Base-by-base conservation (phyloP, 1,140 invertebrate genomes). In the Aphidius ervi region DNA sequence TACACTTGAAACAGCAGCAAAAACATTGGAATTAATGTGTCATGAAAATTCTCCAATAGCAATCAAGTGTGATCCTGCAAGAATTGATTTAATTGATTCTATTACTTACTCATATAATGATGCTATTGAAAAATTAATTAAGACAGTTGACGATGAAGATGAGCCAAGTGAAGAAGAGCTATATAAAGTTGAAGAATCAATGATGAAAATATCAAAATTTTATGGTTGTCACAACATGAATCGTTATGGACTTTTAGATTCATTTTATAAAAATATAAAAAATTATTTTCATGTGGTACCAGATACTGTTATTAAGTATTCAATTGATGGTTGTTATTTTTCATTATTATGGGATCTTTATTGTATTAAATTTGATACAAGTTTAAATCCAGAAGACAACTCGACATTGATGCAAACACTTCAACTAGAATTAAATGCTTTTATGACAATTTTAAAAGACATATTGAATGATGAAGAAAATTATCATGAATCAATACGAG, bases 111-210 rank as follows among this genome's bases (percentile, higher is more conserved):
- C 90, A 67, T 96, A 95, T 74, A 91, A 88, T 74, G 91, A 94
- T 77, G 88, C 92, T 16, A 90, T 94, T 65, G 89, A 92, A 72
- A 91, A 93, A 65, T 95, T 90, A 83, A 83, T 88, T 63, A 88
- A 86, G 75, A 79, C 91, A 4, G 83, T 91, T 65, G 88, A 88
- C 80, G 91, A 88, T 70, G 88, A 92, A 69, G 92, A 95, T 68
- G 87, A 88, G 56, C 92, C 95, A 1, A 94, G 98, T 80, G 95
- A 96, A 70, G 97, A 99, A 83, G 96, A 98, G 79, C 88, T 89
- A 16, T 98, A 95, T 77, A 90, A 89, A 68, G 86, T 99, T 56
- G 86, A 90, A 2, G 91, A 94, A 65, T 90, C 91, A 9, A 77
- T 99, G 41, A 93, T 95, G 71, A 97, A 97, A 81, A 87, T 98